Percentiles rank a stretch among this genome's conserved stretches.
These are phyloP conservation scores for Pseudomugil tenellus DNA, from an alignment of 2,797 vertebrate species.

Conservation along the genomic window DNA sequence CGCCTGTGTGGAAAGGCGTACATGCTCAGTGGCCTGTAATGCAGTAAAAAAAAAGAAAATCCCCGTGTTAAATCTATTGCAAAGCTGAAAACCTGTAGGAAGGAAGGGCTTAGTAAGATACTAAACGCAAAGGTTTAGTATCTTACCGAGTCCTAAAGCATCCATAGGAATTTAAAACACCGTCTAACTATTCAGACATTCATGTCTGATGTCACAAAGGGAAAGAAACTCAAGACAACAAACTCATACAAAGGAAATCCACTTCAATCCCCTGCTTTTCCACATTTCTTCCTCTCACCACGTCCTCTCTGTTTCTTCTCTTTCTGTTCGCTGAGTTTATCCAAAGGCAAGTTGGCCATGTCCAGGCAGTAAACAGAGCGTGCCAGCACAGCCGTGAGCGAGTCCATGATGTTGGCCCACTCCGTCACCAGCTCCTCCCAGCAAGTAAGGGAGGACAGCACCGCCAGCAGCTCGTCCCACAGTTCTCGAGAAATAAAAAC, in stretches of 20 bases:
- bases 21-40: no score
- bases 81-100: no score
- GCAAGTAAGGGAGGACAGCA: constrained; percentile 93
- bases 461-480: constrained; percentile 95
- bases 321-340: constrained; percentile 98
- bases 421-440: constrained; percentile 96
- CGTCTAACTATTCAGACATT: background rate
- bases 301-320: constrained; percentile 97
- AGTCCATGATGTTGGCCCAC: constrained; percentile 99
- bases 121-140: no score
- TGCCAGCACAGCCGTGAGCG: constrained; percentile 92
- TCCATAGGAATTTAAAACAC: background rate
- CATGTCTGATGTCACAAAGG: background rate
- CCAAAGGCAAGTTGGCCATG: constrained; percentile 93
- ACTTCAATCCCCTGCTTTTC: background rate
- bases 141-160: no score
- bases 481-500: constrained; percentile 97
- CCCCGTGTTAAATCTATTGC: no score
- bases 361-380: constrained; percentile 94
- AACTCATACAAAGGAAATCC: constrained; percentile 4
- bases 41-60: no score
- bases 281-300: constrained; percentile 77
- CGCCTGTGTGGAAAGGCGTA: no score
- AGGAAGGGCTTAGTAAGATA: no score
- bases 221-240: background rate